Evolutionary conservation across 1,140 invertebrate genomes (phyloP), one percentile per base, ranked within the genome.

Genomic region (Akabosia matsudoensis): DNA sequence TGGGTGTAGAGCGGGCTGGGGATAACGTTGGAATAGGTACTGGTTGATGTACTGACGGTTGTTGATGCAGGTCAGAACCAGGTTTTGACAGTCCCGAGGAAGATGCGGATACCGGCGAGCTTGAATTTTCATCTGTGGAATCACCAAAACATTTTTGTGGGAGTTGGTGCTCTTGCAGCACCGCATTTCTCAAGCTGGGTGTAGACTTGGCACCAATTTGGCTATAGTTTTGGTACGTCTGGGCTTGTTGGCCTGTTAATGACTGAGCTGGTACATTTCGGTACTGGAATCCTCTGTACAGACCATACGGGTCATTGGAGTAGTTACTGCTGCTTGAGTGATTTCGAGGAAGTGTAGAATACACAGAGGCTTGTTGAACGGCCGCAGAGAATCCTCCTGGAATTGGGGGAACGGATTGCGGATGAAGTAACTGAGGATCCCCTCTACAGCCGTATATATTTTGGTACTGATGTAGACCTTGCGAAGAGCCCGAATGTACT

Each of bases 121-220:
- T 67, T 28, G n/a, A n/a, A 4, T 67, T 67, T 10, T 67, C 24
- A 16, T 67, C 61, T n/a, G 61, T 56, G 22, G 54, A 7, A 1
- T 67, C 61, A n/a, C 10, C 28, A 31, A 67, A 67, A 67, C 24
- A 30, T 4, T 67, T 67, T 13, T 67, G 7, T 30, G 28, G 61
- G 26, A 67, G 28, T 67, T 67, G 61, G n/a, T 28, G 24, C 61
- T 34, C 70, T 7, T 72, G 33, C 14, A 37, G 13, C 31, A 18
- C 70, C n/a, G 74, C 78, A 76, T 76, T 76, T 76, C 70, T 76
- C 37, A 79, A 74, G 64, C 78, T 79, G 14, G 78, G 78, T 22
- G 78, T 79, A 16, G 78, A 79, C 34, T 79, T 79, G 14, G 77
- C 71, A 45, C 70, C 28, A 72, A 76, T 34, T 13, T 22, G 31